Base-by-base conservation (phyloP, 1,140 invertebrate genomes). In the Leptopilina boulardi region DNA sequence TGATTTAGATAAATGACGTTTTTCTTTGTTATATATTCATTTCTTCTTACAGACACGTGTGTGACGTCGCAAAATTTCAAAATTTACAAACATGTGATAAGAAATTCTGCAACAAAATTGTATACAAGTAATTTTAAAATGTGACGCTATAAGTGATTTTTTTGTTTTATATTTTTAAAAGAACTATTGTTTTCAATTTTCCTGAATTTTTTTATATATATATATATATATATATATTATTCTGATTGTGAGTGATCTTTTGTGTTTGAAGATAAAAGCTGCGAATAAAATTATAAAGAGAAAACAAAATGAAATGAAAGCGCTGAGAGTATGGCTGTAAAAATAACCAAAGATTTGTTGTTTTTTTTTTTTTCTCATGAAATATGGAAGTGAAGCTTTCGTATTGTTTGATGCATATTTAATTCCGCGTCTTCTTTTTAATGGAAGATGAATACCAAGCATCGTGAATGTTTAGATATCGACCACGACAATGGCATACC, bases 381-480 rank as follows among this genome's bases (percentile, higher is more conserved):
- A 23, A 66, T 15, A 66, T 66, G 26, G 13, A 66, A 66, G 59
- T 30, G 26, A 30, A 34, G 26, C 26, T 66, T 66, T 66, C 56
- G 59, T n/a, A 66, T 66, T 30, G 13, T 66, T 66, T 66, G 10
- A 66, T 66, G 59, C 23, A 30, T 66, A 51, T 51, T 47, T 47
- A 47, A 51, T 51, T 51, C 47, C 47, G 4, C 47, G 47, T 51
- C 47, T 51, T 18, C 47, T 47, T n/a, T 47, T 6, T 15, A 51
- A 51, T 51, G 13, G 47, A 51, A 51, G 18, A 44, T 44, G 3
- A 59, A 10, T n/a, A 18, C 51, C 54, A 56, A 19, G 54, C 26
- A 26, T n/a, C 23, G 59, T 66, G 59, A 66, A 66, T 66, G 59
- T 66, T 66, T 66, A 66, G 59, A 66, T 66, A 66, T 51, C 21